These are phyloP conservation scores for Pithys albifrons DNA, from an alignment of 2,113 vertebrate genomes.

Conservation along the genomic window DNA sequence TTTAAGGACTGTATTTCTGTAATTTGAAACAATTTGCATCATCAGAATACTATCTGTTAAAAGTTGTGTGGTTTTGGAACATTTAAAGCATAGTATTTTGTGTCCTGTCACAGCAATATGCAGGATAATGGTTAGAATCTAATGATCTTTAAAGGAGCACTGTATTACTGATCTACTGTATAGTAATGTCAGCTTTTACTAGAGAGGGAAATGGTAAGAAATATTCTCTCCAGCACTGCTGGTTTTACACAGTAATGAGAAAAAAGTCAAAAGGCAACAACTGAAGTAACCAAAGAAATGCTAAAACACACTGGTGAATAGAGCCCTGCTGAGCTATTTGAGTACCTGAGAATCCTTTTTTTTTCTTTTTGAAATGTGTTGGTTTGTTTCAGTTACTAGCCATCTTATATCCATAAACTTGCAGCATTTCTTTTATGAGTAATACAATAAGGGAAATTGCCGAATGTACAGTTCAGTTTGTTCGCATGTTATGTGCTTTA, in stretches of 20 bases:
- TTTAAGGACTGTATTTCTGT: not conserved
- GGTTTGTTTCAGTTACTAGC: not conserved
- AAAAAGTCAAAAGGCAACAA: not conserved
- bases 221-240: not conserved
- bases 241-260: not conserved
- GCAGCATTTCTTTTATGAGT: not conserved
- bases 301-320: not conserved
- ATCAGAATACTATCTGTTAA: not conserved
- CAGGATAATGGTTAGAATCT: not conserved
- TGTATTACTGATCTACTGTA: not conserved
- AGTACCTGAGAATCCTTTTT: not conserved
- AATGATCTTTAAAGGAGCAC: not conserved
- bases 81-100: not conserved
- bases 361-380: not conserved
- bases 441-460: not conserved
- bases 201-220: not conserved
- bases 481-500: not conserved
- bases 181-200: not conserved
- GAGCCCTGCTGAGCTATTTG: not conserved
- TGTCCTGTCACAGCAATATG: not conserved
- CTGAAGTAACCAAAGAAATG: not conserved
- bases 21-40: not conserved
- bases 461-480: not conserved
- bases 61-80: not conserved
- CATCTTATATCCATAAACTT: not conserved